Evolutionary conservation across 2,113 vertebrate species (phyloP).

Genomic region (Silurus meridionalis): DNA sequence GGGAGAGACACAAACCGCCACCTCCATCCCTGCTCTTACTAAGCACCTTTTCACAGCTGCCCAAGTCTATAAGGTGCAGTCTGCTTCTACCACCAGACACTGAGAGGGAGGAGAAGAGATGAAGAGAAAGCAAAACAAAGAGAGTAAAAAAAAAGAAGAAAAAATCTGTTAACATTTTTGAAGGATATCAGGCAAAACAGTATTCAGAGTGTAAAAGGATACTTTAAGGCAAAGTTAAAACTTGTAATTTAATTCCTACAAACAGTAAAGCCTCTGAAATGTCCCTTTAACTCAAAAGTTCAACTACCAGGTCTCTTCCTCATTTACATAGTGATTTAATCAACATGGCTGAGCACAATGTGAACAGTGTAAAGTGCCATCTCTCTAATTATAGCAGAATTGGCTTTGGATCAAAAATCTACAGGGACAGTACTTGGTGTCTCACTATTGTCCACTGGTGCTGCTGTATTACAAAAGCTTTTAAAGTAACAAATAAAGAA

Average conservation of each 20-base stretch:
- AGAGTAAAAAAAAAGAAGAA: neutral
- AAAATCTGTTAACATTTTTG: neutral
- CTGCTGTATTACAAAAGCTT: no score
- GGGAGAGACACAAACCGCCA: slow-evolving; percentile 83
- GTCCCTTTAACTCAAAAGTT: neutral
- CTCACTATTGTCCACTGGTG: no score
- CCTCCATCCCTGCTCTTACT: slow-evolving; percentile 82
- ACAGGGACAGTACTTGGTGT: no score
- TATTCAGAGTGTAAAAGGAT: neutral
- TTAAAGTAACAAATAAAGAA: no score
- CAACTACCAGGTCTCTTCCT: neutral
- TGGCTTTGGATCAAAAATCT: no score
- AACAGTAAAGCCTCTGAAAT: neutral
- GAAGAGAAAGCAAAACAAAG: neutral
- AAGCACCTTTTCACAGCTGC: slow-evolving; percentile 91
- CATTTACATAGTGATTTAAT: neutral
- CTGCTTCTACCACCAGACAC: slow-evolving; percentile 98
- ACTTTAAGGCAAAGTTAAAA: neutral
- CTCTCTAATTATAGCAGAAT: neutral
- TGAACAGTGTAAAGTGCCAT: neutral
- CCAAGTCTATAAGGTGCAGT: slow-evolving; percentile 95
- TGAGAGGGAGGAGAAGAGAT: slow-evolving; percentile 51
- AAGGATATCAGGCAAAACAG: neutral
- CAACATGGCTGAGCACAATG: neutral
- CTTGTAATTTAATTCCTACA: neutral